Evolutionary conservation across 1,140 invertebrate species (phyloP).

Genomic region (Diorhabda elongata): DNA sequence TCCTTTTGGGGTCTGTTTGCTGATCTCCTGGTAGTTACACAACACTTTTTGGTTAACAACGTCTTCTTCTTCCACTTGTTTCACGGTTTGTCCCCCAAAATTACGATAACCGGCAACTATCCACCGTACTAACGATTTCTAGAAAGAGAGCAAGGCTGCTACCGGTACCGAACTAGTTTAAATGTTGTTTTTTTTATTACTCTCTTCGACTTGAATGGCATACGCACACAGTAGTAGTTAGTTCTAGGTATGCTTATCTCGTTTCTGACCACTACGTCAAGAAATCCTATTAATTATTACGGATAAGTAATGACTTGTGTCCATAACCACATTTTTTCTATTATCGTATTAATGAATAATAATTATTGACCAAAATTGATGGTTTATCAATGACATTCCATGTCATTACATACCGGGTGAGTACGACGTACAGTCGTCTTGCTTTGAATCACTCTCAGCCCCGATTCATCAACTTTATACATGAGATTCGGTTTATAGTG

Average conservation of each 20-base stretch:
- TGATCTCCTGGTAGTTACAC: too few relatives aligned
- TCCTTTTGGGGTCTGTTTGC: too few relatives aligned
- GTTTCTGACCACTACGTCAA: constrained; percentile 4
- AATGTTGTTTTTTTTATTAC: constrained; percentile 12
- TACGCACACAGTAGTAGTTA: constrained; percentile 16
- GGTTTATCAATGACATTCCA: neutral
- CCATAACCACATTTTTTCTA: constrained; percentile 2
- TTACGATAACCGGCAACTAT: neutral
- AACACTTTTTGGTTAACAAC: too few relatives aligned
- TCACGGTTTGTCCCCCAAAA: too few relatives aligned
- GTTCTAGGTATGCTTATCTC: constrained; percentile 13
- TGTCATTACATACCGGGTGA: neutral
- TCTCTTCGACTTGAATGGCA: constrained; percentile 4
- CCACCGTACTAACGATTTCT: neutral
- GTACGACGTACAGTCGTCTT: too few relatives aligned
- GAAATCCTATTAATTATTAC: constrained; percentile 12
- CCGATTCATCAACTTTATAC: too few relatives aligned
- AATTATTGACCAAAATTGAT: constrained; percentile 1
- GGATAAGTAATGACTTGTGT: constrained; percentile 6
- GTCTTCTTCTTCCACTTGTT: too few relatives aligned
- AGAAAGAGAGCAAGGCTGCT: neutral
- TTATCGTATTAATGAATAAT: neutral
- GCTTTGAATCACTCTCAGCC: too few relatives aligned
- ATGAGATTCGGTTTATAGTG: too few relatives aligned
- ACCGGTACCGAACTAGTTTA: constrained; percentile 13